A percentile compares a stretch with the other conserved stretches of the same genome.
These are phyloP conservation scores for Harpegnathos saltator DNA, from an alignment of 1,140 invertebrate species.

Conservation along the genomic window DNA sequence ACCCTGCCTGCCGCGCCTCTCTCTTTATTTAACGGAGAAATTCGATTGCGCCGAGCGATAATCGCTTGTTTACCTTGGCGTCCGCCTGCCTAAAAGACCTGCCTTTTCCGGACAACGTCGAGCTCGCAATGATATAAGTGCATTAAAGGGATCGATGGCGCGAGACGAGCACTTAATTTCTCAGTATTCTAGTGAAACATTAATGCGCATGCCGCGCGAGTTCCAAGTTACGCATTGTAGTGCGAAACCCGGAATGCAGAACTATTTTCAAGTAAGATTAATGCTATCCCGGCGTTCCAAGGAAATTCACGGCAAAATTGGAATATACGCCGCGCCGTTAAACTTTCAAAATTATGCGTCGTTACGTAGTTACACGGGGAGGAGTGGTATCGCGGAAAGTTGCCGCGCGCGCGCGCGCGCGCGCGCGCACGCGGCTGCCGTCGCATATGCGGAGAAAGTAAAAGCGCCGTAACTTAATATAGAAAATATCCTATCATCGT, in stretches of 20 bases:
- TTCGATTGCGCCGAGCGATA: not conserved
- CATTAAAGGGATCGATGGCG: slow-evolving; percentile 30
- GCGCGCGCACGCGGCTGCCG: too few species aligned
- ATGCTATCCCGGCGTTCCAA: slow-evolving; percentile 60
- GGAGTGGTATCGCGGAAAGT: slow-evolving; percentile 49
- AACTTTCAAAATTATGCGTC: slow-evolving; percentile 63
- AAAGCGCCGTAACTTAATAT: slow-evolving; percentile 58
- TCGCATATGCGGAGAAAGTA: slow-evolving; percentile 55
- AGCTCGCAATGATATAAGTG: slow-evolving; percentile 21
- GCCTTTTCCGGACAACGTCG: slow-evolving; percentile 25
- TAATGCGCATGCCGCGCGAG: slow-evolving; percentile 57
- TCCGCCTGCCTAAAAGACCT: slow-evolving; percentile 5
- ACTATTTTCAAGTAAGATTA: slow-evolving; percentile 64
- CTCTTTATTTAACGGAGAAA: not conserved
- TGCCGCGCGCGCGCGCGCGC: too few species aligned
- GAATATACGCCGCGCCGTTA: slow-evolving; percentile 56
- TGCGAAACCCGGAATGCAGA: slow-evolving; percentile 60
- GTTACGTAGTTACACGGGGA: slow-evolving; percentile 55
- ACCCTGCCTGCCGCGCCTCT: too few species aligned
- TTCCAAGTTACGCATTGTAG: slow-evolving; percentile 59
- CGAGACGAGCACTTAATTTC: slow-evolving; percentile 50
- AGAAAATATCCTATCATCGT: slow-evolving; percentile 51
- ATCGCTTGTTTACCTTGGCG: slow-evolving; percentile 10
- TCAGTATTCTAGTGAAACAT: slow-evolving; percentile 49
- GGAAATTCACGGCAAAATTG: slow-evolving; percentile 62